Percentiles rank a stretch among this genome's conserved stretches.
phyloP scores from a whole-genome alignment of 2,888 invertebrate species.

The Odontothrips loti region DNA sequence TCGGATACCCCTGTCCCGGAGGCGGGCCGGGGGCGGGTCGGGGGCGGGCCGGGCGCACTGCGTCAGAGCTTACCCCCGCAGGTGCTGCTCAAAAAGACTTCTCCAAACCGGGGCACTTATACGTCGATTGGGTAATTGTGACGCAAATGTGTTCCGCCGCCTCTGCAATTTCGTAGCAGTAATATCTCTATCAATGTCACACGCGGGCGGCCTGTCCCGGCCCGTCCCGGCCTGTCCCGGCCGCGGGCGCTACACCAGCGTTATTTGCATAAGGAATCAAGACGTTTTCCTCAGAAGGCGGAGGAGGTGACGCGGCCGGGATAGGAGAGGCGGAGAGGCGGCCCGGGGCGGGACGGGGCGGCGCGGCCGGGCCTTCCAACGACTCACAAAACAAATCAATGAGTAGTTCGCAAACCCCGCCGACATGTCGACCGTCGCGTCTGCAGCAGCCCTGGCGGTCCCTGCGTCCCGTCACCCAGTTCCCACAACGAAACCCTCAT shows the following conservation, averaged over 20 bases:
- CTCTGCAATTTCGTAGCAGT: too few relatives aligned
- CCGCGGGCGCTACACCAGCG: background rate
- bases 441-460: background rate
- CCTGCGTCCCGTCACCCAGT: background rate
- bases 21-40: background rate
- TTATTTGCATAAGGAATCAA: slow-evolving; percentile 7
- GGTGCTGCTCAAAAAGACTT: too few relatives aligned
- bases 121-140: too few relatives aligned
- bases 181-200: too few relatives aligned
- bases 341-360: background rate
- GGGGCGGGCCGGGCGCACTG: background rate
- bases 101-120: too few relatives aligned
- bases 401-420: too few relatives aligned
- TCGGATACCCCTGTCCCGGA: background rate
- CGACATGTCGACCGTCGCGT: too few relatives aligned
- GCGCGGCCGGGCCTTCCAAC: too few relatives aligned
- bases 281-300: slow-evolving; percentile 15
- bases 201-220: background rate
- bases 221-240: background rate
- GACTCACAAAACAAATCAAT: too few relatives aligned
- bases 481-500: too few relatives aligned
- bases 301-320: background rate
- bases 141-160: too few relatives aligned
- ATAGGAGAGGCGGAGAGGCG: background rate
- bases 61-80: too few relatives aligned